Conservation (phyloP, 2,113 vertebrate species). For the Glareola pratincola region DNA sequence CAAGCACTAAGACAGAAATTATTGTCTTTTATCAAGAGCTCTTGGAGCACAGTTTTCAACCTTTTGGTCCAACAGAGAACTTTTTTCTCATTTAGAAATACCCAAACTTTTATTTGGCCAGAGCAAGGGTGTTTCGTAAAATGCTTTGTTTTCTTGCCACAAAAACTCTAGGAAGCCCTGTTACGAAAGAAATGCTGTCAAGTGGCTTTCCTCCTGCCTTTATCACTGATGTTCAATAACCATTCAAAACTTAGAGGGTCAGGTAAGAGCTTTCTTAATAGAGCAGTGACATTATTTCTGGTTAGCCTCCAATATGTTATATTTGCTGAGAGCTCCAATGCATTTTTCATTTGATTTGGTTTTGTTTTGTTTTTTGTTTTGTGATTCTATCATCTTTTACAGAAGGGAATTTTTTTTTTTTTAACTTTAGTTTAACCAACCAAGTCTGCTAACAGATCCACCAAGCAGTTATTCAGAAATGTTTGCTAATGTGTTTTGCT, state of each 20-base stretch:
- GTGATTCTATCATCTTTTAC: conserved; percentile 19
- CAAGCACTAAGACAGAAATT: neutral
- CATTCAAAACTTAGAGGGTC: conserved; percentile 69
- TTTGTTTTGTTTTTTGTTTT: neutral
- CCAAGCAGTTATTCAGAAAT: neutral
- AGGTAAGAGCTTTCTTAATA: conserved; percentile 69
- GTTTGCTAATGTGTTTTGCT: conserved; percentile 35
- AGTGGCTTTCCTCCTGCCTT: conserved; percentile 69
- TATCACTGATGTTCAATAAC: conserved; percentile 68
- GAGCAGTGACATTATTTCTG: conserved; percentile 62
- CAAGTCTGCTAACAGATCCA: neutral
- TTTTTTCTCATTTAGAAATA: conserved; percentile 44
- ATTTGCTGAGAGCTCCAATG: conserved; percentile 44
- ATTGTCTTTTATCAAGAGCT: neutral
- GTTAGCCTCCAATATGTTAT: conserved; percentile 27
- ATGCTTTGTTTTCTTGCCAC: conserved; percentile 68
- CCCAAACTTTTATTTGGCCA: conserved; percentile 48
- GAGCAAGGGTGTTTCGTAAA: conserved; percentile 66
- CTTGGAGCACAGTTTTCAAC: neutral
- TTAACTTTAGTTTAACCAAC: neutral
- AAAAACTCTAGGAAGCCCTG: conserved; percentile 70
- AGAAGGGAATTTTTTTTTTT: neutral
- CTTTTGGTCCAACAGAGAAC: conserved; percentile 10
- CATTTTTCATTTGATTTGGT: conserved; percentile 24
- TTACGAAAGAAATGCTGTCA: conserved; percentile 68